These are phyloP conservation scores for Phymastichus coffea DNA, from an alignment of 1,140 invertebrate species.

Conservation along the genomic window DNA sequence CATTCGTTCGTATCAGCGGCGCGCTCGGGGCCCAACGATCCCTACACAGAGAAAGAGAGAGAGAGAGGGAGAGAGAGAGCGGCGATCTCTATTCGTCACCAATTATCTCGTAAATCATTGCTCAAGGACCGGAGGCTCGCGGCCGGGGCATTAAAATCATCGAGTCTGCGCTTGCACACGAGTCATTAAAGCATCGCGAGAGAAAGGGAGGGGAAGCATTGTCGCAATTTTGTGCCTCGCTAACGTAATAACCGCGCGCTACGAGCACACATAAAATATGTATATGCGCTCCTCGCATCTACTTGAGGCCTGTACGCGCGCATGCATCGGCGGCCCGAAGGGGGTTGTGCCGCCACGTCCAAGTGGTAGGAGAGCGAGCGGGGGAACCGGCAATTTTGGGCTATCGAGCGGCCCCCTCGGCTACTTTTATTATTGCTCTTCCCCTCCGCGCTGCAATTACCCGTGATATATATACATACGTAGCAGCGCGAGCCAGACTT, in stretches of 20 bases:
- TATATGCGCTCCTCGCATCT: slow-evolving; percentile 12
- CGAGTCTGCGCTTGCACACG: slow-evolving; percentile 19
- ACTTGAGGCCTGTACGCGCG: neutral
- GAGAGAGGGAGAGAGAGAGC: too few species aligned
- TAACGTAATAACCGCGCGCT: neutral
- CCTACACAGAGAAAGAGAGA: too few species aligned
- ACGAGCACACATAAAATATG: slow-evolving; percentile 15
- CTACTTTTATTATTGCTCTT: slow-evolving; percentile 20
- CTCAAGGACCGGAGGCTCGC: slow-evolving; percentile 24
- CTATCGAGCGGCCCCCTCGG: slow-evolving; percentile 42
- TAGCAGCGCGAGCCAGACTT: slow-evolving; percentile 40
- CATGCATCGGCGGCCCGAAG: neutral
- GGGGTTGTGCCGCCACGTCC: too few species aligned
- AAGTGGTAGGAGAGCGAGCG: too few species aligned
- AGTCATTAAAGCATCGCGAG: too few species aligned
- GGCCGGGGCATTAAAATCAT: slow-evolving; percentile 32
- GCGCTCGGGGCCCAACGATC: too few species aligned
- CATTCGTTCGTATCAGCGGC: too few species aligned
- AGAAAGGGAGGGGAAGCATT: too few species aligned
- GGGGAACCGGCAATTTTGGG: slow-evolving; percentile 48
- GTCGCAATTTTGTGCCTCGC: neutral
- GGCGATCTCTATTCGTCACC: too few species aligned
- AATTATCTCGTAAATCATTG: slow-evolving; percentile 29
- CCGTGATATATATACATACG: slow-evolving; percentile 42
- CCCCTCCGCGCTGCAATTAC: slow-evolving; percentile 38